phyloP scores from a whole-genome alignment of 2,113 vertebrate genomes.

The Prionailurus bengalensis region DNA sequence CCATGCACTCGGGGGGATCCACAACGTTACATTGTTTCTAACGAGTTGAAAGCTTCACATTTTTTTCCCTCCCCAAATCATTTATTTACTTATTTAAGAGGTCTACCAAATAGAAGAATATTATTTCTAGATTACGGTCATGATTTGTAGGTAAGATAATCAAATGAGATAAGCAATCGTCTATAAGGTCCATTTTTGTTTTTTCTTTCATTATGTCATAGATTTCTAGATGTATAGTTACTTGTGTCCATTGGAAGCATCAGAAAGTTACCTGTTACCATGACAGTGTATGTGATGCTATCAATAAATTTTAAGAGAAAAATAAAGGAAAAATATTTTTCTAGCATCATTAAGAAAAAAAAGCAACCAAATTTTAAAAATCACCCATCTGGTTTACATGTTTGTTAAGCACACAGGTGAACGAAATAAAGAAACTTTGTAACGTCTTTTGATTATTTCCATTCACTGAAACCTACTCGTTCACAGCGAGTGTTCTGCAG shows the following conservation, averaged over 20 bases:
- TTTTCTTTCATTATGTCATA: neutral
- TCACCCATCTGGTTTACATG: neutral
- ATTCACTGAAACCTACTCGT: neutral
- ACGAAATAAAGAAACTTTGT: neutral
- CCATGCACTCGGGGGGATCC: too few species aligned
- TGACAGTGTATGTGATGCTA: fast-evolving
- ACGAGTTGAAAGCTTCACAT: neutral
- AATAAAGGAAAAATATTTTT: neutral
- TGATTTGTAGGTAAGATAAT: neutral
- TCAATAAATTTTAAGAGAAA: neutral
- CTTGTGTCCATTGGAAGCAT: neutral
- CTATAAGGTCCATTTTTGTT: neutral
- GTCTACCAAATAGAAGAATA: neutral
- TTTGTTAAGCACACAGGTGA: neutral
- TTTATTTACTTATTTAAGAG: neutral
- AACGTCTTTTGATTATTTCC: neutral
- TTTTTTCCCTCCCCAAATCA: neutral
- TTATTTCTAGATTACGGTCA: neutral
- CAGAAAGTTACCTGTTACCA: fast-evolving
- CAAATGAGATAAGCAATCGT: neutral
- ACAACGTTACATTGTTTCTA: neutral
- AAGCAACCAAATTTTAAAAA: neutral
- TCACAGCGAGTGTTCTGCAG: neutral
- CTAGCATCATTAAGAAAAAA: neutral
- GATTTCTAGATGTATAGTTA: neutral